These are phyloP conservation scores for Melanotaenia trifasciata DNA, from an alignment of 2,797 vertebrate species.

Conservation along the genomic window DNA sequence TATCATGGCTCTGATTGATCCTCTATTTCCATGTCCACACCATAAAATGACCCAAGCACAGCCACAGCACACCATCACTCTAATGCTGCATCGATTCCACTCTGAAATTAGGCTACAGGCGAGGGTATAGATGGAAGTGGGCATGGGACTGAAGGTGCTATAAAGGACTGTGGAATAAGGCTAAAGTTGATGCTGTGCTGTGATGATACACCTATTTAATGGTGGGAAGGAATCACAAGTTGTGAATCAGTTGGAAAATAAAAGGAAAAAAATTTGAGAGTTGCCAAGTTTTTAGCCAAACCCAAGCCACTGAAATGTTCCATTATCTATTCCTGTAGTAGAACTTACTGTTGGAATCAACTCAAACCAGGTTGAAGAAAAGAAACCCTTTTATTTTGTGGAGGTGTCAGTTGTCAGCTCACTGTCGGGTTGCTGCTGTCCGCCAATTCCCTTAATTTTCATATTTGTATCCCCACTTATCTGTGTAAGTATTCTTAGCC, in stretches of 20 bases:
- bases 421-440: neutral
- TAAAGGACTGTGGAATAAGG: constrained; percentile 22
- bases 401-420: neutral
- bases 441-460: neutral
- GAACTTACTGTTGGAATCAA: neutral
- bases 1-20: constrained; percentile 98
- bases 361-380: neutral
- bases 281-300: neutral
- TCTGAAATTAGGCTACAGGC: constrained; percentile 55
- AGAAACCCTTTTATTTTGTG: neutral
- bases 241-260: neutral
- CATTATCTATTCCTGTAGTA: neutral
- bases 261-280: neutral
- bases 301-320: neutral
- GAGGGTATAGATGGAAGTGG: constrained; percentile 33
- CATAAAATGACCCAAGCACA: constrained; percentile 93
- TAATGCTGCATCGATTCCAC: constrained; percentile 90
- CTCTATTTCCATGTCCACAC: constrained; percentile 87
- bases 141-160: constrained; percentile 23
- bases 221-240: neutral
- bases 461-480: neutral
- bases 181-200: neutral
- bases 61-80: constrained; percentile 91
- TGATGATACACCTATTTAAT: neutral
- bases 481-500: neutral